A percentile compares a stretch with the other conserved stretches of the same genome.
Conservation (phyloP, 2,888 invertebrate species). For the Pyrrhia umbra region DNA sequence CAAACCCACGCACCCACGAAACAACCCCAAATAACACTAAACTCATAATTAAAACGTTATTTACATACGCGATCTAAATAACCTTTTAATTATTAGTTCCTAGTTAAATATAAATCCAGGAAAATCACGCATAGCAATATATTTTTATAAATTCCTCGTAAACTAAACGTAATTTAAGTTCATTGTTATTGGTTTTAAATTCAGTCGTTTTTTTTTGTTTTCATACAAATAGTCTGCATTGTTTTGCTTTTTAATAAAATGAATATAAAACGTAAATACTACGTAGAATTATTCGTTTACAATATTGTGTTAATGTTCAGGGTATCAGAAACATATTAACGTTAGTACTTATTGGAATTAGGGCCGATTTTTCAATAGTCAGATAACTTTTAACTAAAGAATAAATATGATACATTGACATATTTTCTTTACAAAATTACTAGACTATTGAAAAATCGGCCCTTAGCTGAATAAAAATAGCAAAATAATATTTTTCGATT, state of each 20-base stretch:
- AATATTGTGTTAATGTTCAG: background rate
- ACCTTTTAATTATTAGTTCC: background rate
- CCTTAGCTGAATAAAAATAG: too few relatives aligned
- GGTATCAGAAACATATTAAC: background rate
- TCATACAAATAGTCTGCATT: background rate
- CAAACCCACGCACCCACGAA: too few relatives aligned
- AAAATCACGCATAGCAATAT: background rate
- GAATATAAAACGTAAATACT: background rate
- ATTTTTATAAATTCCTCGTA: background rate
- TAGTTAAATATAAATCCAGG: background rate
- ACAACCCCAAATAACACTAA: too few relatives aligned
- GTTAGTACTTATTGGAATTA: too few relatives aligned
- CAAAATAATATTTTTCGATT: too few relatives aligned
- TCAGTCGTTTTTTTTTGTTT: background rate
- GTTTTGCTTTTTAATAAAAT: constrained; percentile 1
- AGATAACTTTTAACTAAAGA: too few relatives aligned
- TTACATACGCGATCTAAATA: background rate
- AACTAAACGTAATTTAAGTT: background rate
- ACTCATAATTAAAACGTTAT: background rate
- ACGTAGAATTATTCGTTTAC: background rate
- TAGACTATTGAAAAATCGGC: too few relatives aligned
- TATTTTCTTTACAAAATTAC: too few relatives aligned
- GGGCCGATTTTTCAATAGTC: too few relatives aligned
- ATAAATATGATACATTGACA: too few relatives aligned
- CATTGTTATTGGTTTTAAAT: background rate